Base-by-base conservation (phyloP, 1,140 invertebrate species). In the Drosophila ambigua region DNA sequence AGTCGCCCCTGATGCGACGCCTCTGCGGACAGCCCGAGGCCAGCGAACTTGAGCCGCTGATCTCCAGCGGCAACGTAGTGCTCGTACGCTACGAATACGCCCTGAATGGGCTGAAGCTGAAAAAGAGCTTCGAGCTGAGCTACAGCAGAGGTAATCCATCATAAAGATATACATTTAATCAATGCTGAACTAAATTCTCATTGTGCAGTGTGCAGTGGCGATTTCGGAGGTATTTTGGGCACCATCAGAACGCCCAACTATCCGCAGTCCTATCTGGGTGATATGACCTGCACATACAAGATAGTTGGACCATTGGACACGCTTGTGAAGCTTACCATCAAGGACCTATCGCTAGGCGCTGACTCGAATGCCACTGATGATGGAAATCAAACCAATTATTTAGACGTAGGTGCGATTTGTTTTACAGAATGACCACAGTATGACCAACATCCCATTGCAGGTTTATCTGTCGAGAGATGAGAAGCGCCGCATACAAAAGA, bases 191-290 rank as follows among this genome's bases (percentile, higher is more conserved):
- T 39, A 44, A 13, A n/a, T 45, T 0, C 11, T 15, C 28, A 15
- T 57, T 62, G 74, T 79, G 61, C 92, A 95, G 93, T 95, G 48
- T 98, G 97, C 92, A 95, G 95, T 35, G 94, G 94, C 24, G 92
- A 92, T 31, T 95, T 94, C 80, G 90, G 82, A 0, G 92, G 92
- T 6, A 64, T 89, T 3, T 92, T 94, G 7, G 90, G 79, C 6
- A 23, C 94, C 0, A 90, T 98, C 2, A 92, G 92, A 41, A 97
- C 96, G 2, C 97, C 97, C 0, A 95, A 95, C 51, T 98, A 97
- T 93, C 97, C 97, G 0, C 93, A 94, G 7, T 90, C 89, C 48
- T 98, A 97, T 92, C 94, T 95, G 0, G 92, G 92, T 35, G 93
- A 95, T 48, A 92, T 93, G 60, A 92, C 94, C 24, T 99, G 98